A percentile compares a stretch with the other conserved stretches of the same genome.
These are phyloP conservation scores for Rhingia campestris DNA, from an alignment of 2,888 invertebrate species.

Conservation along the genomic window DNA sequence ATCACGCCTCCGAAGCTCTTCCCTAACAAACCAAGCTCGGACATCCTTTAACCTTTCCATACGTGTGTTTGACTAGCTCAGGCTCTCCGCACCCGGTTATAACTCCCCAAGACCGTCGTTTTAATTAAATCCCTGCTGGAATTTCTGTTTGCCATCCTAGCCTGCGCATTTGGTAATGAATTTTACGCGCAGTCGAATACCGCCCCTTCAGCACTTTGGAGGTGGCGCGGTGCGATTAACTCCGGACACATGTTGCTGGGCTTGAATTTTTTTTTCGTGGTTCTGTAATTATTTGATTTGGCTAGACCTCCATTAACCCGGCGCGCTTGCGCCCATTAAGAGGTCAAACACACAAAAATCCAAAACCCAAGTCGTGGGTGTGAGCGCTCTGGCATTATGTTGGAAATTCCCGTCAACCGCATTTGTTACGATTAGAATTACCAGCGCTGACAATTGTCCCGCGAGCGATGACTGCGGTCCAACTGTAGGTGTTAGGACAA, in stretches of 20 bases:
- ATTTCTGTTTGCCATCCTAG: conserved; percentile 49
- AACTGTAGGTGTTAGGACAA: conserved; percentile 57
- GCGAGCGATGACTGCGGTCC: background rate
- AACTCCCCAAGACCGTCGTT: conserved; percentile 36
- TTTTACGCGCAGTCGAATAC: conserved; percentile 58
- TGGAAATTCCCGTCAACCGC: conserved; percentile 41
- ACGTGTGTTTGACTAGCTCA: background rate
- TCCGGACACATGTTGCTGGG: conserved; percentile 53
- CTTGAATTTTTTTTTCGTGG: background rate
- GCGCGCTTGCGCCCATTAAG: conserved; percentile 20
- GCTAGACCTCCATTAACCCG: conserved; percentile 71
- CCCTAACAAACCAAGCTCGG: conserved; percentile 12
- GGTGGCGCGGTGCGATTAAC: conserved; percentile 58
- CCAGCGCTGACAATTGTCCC: conserved; percentile 62
- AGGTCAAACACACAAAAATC: conserved; percentile 50
- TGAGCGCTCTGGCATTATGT: background rate
- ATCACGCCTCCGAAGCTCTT: conserved; percentile 59
- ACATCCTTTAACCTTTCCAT: conserved; percentile 71
- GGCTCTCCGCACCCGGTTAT: background rate
- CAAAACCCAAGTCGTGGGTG: conserved; percentile 31
- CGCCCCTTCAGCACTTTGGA: conserved; percentile 68
- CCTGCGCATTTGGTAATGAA: conserved; percentile 48
- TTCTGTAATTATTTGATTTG: conserved; percentile 74
- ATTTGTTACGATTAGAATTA: conserved; percentile 69
- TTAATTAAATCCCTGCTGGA: conserved; percentile 73